Conservation (phyloP, 37 sponge, comb jelly and placozoan species). For the Eunapius fragilis region DNA sequence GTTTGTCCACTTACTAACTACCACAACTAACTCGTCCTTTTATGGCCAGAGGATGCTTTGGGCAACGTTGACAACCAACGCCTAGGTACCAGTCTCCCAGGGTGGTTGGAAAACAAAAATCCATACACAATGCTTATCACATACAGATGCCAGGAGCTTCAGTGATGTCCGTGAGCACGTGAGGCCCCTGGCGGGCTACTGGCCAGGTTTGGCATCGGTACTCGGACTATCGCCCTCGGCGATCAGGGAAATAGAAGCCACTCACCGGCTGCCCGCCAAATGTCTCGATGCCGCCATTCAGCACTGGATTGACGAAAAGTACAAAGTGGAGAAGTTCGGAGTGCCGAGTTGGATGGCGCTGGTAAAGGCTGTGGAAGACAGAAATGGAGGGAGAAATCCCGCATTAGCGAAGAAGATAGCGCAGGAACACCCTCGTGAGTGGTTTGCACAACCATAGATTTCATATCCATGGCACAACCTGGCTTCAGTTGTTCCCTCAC, state of each 20-base stretch:
- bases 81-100: neutral
- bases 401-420: constrained; percentile 15
- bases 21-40: neutral
- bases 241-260: neutral
- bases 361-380: constrained; percentile 18
- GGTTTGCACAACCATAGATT: too few species aligned
- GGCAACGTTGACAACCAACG: neutral
- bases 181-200: neutral
- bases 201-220: neutral
- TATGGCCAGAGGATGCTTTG: neutral
- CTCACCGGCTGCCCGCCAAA: neutral
- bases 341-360: constrained; percentile 13
- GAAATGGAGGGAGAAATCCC: constrained; percentile 1
- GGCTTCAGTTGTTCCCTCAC: too few species aligned
- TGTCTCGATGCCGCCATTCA: constrained; percentile 5
- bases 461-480: too few species aligned
- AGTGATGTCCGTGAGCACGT: neutral
- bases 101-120: too few species aligned
- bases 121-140: neutral
- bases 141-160: neutral
- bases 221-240: neutral
- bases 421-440: constrained; percentile 10
- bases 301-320: neutral
- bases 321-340: constrained; percentile 16
- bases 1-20: too few species aligned